Base-by-base conservation (phyloP, 2,888 invertebrate genomes). In the Hylaea fasciaria region DNA sequence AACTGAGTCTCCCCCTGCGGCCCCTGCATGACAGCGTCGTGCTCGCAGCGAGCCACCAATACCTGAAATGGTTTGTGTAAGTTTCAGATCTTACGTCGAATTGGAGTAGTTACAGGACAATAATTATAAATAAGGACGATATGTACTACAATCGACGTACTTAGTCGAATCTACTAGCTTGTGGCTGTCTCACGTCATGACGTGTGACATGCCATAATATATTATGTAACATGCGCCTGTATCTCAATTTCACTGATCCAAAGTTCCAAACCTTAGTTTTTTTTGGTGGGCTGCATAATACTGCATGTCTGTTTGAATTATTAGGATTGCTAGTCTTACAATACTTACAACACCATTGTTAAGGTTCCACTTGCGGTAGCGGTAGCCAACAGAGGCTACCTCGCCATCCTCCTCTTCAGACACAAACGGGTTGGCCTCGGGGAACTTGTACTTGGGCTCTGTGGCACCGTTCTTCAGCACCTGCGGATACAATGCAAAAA, bases 351-450 rank as follows among this genome's bases (percentile, higher is more conserved):
- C 96, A 63, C 96, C 97, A 81, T 97, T 98, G 69, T 98, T 98
- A 51, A 99, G 94, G 85, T 98, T 96, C 97, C 98, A 99, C 85
- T 98, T 98, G 73, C 99, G 95, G 91, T 99, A 99, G 79, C 98
- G 96, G 87, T 99, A 99, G 5, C 97, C 98, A 0, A 99, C 98
- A 43, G 98, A 98, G 0, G 98, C 98, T 0, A 98, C 96, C 81
- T 98, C 98, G 3, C 96, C 96, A 62, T 98, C 98, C 68, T 98
- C 98, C 67, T 97, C 97, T 72, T 98, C 97, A 9, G 97, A 95
- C 68, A 98, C 95, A 82, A 99, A 99, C 0, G 99, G 99, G 90
- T 99, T 99, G 0, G 95, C 89, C 73, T 98, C 96, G 0, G 97
- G 96, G 87, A 99, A 98, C 85, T 96, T 96, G 90, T 95, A 95